Evolutionary conservation across 2,797 vertebrate genomes (phyloP).

Genomic region (Rhabdomys pumilio): DNA sequence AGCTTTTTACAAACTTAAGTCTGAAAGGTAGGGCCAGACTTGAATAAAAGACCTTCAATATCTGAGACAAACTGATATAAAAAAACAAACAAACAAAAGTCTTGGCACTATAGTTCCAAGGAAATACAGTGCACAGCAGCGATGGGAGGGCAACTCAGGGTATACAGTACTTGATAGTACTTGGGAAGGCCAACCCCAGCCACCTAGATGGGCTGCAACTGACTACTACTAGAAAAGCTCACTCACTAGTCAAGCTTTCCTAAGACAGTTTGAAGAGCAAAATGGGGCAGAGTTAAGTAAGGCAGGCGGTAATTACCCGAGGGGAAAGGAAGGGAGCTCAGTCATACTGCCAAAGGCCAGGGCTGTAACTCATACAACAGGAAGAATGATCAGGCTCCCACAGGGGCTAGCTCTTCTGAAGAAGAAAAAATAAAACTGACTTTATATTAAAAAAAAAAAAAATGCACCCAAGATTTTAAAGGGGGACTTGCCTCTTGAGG

Average conservation of each 20-base stretch:
- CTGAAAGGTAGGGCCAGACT: background rate
- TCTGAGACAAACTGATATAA: background rate
- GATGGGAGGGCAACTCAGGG: background rate
- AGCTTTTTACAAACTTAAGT: background rate
- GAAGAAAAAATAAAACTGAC: background rate
- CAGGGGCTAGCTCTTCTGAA: background rate
- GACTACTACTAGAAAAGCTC: background rate
- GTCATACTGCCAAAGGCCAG: background rate
- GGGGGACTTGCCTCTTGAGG: background rate
- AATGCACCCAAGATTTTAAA: slow-evolving; percentile 20
- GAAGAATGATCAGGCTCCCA: background rate
- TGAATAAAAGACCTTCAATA: background rate
- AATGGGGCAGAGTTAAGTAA: background rate
- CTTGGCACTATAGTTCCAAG: background rate
- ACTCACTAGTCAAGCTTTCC: background rate
- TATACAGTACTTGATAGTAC: no score
- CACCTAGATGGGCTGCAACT: background rate
- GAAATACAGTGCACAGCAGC: background rate
- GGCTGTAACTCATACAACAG: slow-evolving; percentile 51
- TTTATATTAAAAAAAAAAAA: background rate
- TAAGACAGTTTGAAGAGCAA: background rate
- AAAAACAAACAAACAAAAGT: background rate
- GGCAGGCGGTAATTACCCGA: background rate
- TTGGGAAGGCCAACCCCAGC: background rate
- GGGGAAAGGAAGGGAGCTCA: background rate